Evolutionary conservation across 1,140 invertebrate genomes (phyloP), one percentile per base, ranked within the genome.

Genomic region (Bradysia coprophila): DNA sequence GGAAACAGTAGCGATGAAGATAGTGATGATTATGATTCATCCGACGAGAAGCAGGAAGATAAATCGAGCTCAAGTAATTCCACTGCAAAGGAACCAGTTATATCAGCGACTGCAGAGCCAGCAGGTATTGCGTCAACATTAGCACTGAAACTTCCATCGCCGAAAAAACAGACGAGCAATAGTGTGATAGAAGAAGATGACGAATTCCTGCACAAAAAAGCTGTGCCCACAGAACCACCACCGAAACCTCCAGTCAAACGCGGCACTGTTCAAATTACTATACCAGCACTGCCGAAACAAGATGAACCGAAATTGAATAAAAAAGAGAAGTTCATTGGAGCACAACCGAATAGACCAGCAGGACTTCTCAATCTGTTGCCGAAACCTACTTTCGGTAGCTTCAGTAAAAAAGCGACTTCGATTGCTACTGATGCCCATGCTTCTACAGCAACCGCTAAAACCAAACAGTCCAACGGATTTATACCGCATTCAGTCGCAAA

Each of bases 151-250:
- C 18, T 18, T 6, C 36, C n/a, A 57, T 9, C 31, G 21, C n/a
- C 8, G 20, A 39, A 10, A 23, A 46, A 46, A 44, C 13, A 31
- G 28, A 5, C 19, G 2, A 5, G 13, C 1, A 20, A 21, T 18
- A 37, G 21, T 22, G 23, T 45, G 2, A 50, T 67, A 13, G 69
- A 72, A 46, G 62, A 62, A 34, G 69, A 71, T 48, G 70, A 72
- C 55, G 70, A 72, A 50, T 71, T 71, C 48, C 44, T 72, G n/a
- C 63, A 66, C 42, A 72, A 71, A 51, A 71, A 69, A 48, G 65
- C 62, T 43, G 46, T 46, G 4, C 45, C 46, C 43, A 52, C 49
- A 34, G 46, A 45, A 10, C 16, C 16, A 33, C 49, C 52, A n/a
- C 42, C 46, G 13, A 48, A 34, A 1, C 46, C 46, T 3, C 36